phyloP scores from a whole-genome alignment of 2,113 vertebrate genomes.

The Diadophis punctatus region DNA sequence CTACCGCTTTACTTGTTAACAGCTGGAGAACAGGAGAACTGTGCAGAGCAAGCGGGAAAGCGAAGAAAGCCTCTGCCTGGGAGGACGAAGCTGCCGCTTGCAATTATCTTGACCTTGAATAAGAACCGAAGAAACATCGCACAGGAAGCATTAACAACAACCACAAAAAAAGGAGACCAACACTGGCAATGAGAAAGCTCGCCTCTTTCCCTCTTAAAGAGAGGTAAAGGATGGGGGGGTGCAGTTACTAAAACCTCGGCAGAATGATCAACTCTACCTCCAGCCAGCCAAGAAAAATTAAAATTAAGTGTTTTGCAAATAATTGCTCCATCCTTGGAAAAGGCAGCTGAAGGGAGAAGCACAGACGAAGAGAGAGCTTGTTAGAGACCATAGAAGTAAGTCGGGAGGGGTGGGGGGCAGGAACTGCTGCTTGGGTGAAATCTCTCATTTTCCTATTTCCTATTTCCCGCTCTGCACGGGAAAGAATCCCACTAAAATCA shows the following conservation, averaged over 20 bases:
- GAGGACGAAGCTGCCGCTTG: too few species aligned
- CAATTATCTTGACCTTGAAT: neutral
- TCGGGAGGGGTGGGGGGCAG: too few species aligned
- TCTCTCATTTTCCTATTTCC: neutral
- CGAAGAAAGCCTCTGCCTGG: neutral
- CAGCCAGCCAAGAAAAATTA: too few species aligned
- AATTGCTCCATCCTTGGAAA: neutral
- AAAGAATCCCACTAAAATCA: neutral
- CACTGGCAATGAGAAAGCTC: neutral
- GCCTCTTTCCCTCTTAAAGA: neutral
- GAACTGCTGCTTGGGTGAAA: too few species aligned
- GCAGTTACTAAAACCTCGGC: neutral
- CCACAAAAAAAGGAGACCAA: neutral
- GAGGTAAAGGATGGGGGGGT: too few species aligned
- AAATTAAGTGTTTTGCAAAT: neutral
- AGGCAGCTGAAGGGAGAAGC: too few species aligned
- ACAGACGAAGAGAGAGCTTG: too few species aligned
- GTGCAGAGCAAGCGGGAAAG: rapidly evolving
- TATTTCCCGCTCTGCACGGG: neutral
- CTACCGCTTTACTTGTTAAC: neutral
- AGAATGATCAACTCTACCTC: neutral
- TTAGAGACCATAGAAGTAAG: too few species aligned
- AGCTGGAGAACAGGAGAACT: neutral
- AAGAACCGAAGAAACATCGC: neutral
- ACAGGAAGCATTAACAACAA: neutral